Conservation (phyloP, 2,888 invertebrate genomes). For the Sphinx pinastri region DNA sequence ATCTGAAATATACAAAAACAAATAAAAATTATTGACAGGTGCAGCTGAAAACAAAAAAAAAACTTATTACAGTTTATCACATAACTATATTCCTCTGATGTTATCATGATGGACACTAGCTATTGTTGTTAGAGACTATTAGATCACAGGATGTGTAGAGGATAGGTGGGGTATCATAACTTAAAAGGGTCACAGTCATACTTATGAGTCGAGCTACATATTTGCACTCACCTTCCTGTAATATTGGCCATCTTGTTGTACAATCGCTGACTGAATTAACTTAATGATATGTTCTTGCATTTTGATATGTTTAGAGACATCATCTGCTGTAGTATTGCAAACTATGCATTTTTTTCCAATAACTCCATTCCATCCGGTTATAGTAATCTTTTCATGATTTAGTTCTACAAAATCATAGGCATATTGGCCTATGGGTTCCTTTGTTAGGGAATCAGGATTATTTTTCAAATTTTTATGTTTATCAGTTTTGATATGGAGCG, state of each 20-base stretch:
- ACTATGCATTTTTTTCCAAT: constrained; percentile 49
- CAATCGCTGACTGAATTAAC: constrained; percentile 48
- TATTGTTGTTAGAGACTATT: no score
- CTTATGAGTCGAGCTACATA: no score
- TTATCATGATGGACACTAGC: no score
- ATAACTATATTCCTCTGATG: no score
- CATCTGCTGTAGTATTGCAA: constrained; percentile 44
- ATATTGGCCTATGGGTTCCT: constrained; percentile 38
- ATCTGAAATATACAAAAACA: constrained; percentile 49
- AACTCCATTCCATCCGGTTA: constrained; percentile 59
- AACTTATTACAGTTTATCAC: no score
- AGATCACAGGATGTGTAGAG: no score
- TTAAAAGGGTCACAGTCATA: no score
- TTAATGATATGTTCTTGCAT: constrained; percentile 51
- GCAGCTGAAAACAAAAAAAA: no score
- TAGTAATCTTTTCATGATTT: constrained; percentile 45
- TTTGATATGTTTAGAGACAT: constrained; percentile 44
- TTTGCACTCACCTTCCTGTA: constrained; percentile 51
- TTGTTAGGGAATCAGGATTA: constrained; percentile 34
- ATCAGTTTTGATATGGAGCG: constrained; percentile 47
- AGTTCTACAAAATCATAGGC: constrained; percentile 44
- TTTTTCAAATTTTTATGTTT: constrained; percentile 49
- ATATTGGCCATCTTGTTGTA: constrained; percentile 38
- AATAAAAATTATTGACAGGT: not conserved
- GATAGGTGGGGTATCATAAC: no score